Evolutionary conservation across 1,140 invertebrate species (phyloP).

Genomic region (Drosophila dunni): DNA sequence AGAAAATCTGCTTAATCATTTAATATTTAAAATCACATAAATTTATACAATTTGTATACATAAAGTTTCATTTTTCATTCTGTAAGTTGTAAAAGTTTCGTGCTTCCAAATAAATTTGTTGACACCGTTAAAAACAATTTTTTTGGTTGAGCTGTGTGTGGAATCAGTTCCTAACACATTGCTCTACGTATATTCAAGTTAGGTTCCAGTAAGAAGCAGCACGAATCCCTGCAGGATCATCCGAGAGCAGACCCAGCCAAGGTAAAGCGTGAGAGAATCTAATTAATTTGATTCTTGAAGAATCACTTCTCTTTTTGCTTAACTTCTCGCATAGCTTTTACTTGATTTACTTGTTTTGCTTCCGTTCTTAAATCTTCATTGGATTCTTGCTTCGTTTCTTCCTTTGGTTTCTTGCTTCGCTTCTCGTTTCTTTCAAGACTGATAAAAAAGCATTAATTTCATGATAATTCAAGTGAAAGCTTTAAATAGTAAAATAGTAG

Average conservation of each 20-base stretch:
- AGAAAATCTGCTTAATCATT: too few relatives aligned
- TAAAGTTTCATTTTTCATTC: too few relatives aligned
- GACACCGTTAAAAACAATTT: too few relatives aligned
- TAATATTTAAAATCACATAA: too few relatives aligned
- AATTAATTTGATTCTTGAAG: background rate
- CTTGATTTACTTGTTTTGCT: background rate
- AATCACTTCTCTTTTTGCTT: background rate
- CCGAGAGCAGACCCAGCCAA: slow-evolving; percentile 4
- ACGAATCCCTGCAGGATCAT: slow-evolving; percentile 3
- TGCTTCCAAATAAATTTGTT: too few relatives aligned
- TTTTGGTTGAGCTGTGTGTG: too few relatives aligned
- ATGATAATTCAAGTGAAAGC: background rate
- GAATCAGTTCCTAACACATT: background rate
- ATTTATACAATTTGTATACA: too few relatives aligned
- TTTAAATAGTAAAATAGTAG: background rate
- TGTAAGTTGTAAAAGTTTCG: too few relatives aligned
- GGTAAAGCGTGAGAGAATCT: slow-evolving; percentile 6
- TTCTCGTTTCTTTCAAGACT: background rate
- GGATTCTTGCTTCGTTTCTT: background rate
- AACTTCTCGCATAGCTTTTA: slow-evolving; percentile 1
- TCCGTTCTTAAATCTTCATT: background rate
- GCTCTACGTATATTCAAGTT: background rate
- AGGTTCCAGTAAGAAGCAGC: slow-evolving; percentile 11
- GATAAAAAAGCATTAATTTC: background rate
- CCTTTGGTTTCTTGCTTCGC: slow-evolving; percentile 6